Evolutionary conservation across 2,797 vertebrate species (phyloP).

Genomic region (Dromococcyx pavoninus): DNA sequence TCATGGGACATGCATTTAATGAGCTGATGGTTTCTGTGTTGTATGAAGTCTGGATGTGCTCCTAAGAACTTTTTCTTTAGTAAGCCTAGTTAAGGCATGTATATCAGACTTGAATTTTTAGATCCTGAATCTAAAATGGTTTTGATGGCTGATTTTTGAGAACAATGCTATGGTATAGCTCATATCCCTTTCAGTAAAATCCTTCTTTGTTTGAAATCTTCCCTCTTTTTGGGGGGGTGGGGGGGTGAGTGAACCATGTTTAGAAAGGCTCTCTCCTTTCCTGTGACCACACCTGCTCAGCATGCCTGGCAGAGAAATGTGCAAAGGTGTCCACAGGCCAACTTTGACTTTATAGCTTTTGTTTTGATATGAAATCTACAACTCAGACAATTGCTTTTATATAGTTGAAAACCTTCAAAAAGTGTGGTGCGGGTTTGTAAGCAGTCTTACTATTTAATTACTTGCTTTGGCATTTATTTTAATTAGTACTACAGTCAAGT

Average conservation of each 20-base stretch:
- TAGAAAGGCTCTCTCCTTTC: neutral
- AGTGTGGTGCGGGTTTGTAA: neutral
- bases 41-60: neutral
- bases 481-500: neutral
- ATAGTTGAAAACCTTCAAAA: neutral
- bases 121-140: neutral
- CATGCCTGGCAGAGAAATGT: neutral
- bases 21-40: neutral
- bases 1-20: neutral
- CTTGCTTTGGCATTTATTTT: neutral
- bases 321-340: neutral
- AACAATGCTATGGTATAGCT: neutral
- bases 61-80: neutral
- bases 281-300: neutral
- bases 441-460: neutral
- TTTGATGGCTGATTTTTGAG: neutral
- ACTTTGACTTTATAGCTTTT: neutral
- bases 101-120: neutral
- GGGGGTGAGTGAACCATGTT: fast-evolving
- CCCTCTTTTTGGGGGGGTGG: fast-evolving
- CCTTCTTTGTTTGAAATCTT: neutral
- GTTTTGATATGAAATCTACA: neutral
- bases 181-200: neutral
- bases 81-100: neutral
- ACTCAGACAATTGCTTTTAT: neutral